Evolutionary conservation across 2,113 vertebrate genomes (phyloP).

Genomic region (Isichthys henryi): DNA sequence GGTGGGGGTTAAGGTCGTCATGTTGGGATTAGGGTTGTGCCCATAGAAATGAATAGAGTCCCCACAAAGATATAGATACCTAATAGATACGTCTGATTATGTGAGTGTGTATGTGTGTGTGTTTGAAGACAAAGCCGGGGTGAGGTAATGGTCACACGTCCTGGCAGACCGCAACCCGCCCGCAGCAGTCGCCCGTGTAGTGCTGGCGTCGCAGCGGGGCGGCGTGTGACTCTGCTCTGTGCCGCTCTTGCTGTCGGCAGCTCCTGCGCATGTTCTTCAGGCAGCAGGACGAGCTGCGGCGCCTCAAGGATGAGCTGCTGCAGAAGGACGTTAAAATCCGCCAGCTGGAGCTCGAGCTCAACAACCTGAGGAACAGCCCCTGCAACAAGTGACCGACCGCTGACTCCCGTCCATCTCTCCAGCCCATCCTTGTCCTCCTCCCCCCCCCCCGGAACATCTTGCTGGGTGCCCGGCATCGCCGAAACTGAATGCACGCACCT

Average conservation of each 20-base stretch:
- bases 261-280: slow-evolving; percentile 94
- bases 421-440: background rate
- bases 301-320: slow-evolving; percentile 81
- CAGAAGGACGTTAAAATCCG: slow-evolving; percentile 86
- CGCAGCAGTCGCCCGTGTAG: background rate
- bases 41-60: background rate
- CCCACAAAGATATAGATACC: background rate
- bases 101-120: background rate
- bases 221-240: background rate
- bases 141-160: background rate
- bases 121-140: background rate
- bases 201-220: background rate
- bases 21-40: background rate
- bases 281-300: slow-evolving; percentile 89
- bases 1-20: background rate
- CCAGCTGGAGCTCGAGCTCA: slow-evolving; percentile 91
- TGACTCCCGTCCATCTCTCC: slow-evolving; percentile 9
- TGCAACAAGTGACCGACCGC: slow-evolving; percentile 80
- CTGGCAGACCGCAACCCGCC: background rate
- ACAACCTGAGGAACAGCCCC: slow-evolving; percentile 86
- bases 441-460: slow-evolving; percentile 10
- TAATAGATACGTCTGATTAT: background rate
- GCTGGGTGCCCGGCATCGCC: slow-evolving; percentile 31
- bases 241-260: slow-evolving; percentile 48
- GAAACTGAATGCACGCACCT: slow-evolving; percentile 30